These are phyloP conservation scores for Halichoeres trimaculatus DNA, from an alignment of 2,113 vertebrate genomes.

Conservation along the genomic window DNA sequence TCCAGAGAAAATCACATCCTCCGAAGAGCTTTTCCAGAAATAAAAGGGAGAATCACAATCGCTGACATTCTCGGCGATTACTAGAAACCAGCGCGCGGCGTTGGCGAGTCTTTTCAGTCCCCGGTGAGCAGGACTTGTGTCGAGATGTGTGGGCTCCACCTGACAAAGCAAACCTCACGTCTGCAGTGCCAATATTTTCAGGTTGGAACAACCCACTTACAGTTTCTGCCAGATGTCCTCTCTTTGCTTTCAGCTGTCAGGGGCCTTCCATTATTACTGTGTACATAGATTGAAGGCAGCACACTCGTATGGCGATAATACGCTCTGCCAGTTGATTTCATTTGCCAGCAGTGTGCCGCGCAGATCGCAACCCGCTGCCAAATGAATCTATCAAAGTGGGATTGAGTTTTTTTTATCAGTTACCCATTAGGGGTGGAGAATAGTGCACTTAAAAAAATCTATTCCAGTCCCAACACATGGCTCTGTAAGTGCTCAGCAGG, in stretches of 20 bases:
- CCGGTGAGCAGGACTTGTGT: slow-evolving; percentile 23
- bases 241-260: slow-evolving; percentile 65
- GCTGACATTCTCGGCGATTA: not conserved
- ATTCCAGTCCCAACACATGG: slow-evolving; percentile 74
- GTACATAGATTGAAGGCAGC: slow-evolving; percentile 71
- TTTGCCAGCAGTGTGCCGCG: slow-evolving; percentile 66
- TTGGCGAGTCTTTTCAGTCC: slow-evolving; percentile 28
- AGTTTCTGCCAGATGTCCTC: slow-evolving; percentile 65
- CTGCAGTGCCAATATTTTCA: slow-evolving; percentile 49
- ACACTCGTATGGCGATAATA: slow-evolving; percentile 64
- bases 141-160: slow-evolving; percentile 45
- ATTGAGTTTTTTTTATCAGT: slow-evolving; percentile 61
- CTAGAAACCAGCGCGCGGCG: not conserved
- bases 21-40: not conserved
- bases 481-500: slow-evolving; percentile 74
- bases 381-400: slow-evolving; percentile 76
- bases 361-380: slow-evolving; percentile 60
- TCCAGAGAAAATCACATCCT: not conserved
- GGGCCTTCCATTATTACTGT: slow-evolving; percentile 71
- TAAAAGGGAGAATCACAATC: slow-evolving; percentile 2
- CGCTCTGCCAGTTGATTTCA: slow-evolving; percentile 74
- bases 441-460: slow-evolving; percentile 78
- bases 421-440: slow-evolving; percentile 78
- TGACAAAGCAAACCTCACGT: slow-evolving; percentile 48
- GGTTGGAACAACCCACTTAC: slow-evolving; percentile 63